phyloP scores from a whole-genome alignment of 2,888 invertebrate genomes.

The Nemoura dubitans region DNA sequence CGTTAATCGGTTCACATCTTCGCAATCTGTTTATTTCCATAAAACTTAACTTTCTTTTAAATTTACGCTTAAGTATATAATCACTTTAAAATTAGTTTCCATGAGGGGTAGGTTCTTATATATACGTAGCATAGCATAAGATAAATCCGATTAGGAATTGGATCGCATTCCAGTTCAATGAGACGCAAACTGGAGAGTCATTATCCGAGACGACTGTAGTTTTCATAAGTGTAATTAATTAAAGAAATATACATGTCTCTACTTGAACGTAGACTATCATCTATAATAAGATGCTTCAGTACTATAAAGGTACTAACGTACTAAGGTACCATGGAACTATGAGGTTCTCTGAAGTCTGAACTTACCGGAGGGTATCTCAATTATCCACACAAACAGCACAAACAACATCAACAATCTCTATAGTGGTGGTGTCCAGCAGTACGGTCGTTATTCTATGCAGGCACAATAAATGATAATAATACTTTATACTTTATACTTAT shows the following conservation, averaged over 20 bases:
- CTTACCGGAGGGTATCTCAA: background rate
- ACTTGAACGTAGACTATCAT: too few relatives aligned
- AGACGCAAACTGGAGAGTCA: conserved; percentile 21
- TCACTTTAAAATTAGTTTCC: conserved; percentile 40
- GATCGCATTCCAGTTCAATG: conserved; percentile 32
- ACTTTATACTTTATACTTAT: too few relatives aligned
- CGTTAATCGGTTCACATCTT: conserved; percentile 26
- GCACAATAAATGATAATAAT: too few relatives aligned
- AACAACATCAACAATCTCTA: too few relatives aligned
- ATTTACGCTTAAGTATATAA: conserved; percentile 21
- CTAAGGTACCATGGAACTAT: too few relatives aligned
- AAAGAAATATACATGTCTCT: background rate
- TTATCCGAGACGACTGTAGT: background rate
- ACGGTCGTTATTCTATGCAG: too few relatives aligned
- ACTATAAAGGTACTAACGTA: too few relatives aligned
- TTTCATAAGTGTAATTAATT: conserved; percentile 24
- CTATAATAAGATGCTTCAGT: too few relatives aligned
- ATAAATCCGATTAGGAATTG: conserved; percentile 28
- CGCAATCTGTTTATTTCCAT: conserved; percentile 29
- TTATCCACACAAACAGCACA: background rate
- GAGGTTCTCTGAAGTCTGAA: too few relatives aligned
- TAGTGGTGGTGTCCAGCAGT: too few relatives aligned
- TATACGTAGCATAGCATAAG: too few relatives aligned
- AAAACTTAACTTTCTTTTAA: conserved; percentile 2
- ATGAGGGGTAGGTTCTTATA: background rate